Percentiles rank a stretch among this genome's conserved stretches.
Conservation (phyloP, 2,797 vertebrate species). For the Galago senegalensis region DNA sequence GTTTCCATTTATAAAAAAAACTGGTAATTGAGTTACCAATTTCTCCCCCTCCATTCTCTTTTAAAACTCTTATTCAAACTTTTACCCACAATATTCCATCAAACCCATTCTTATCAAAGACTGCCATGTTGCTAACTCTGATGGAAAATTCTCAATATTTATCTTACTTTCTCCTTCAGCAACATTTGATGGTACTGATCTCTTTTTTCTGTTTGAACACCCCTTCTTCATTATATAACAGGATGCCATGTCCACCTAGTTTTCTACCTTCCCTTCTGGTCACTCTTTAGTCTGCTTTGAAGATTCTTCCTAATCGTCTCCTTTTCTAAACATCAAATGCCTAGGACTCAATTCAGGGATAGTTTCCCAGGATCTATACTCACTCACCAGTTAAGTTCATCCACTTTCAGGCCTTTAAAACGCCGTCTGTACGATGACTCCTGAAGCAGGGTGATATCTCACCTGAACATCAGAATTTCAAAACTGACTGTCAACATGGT, state of each 20-base stretch:
- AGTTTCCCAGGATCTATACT: background rate
- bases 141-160: background rate
- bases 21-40: background rate
- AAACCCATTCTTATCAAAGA: background rate
- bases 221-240: background rate
- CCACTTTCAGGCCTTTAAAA: background rate
- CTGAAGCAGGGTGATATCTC: background rate
- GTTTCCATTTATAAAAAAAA: slow-evolving; percentile 20
- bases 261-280: slow-evolving; percentile 17
- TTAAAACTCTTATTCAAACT: slow-evolving; percentile 37
- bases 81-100: background rate
- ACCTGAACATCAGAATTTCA: background rate
- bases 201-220: background rate
- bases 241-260: background rate
- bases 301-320: background rate
- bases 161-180: background rate
- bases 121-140: background rate
- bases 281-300: background rate
- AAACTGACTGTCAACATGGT: background rate
- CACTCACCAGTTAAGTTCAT: background rate
- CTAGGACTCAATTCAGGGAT: background rate
- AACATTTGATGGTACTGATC: background rate
- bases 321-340: background rate
- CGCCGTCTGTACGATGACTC: background rate
- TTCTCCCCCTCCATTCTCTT: background rate